A percentile compares a stretch with the other conserved stretches of the same genome.
Evolutionary conservation across 2,797 vertebrate species (phyloP).

Genomic region (Cirrhinus mrigala): DNA sequence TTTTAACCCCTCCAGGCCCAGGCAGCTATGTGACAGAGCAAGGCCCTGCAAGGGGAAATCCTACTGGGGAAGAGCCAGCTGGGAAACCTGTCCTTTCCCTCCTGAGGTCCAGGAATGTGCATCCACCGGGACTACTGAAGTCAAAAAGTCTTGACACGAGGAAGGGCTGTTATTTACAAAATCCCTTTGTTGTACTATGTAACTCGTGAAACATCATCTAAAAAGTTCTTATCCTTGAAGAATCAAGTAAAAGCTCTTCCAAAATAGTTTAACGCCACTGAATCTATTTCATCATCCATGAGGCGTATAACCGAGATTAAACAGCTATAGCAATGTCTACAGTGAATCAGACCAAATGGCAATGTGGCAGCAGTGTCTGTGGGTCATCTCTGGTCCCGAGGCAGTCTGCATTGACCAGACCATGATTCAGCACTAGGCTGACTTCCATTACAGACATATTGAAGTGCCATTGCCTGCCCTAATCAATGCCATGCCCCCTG

Average conservation of each 20-base stretch:
- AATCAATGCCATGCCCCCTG: slow-evolving; percentile 8
- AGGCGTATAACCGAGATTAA: not conserved
- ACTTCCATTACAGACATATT: slow-evolving; percentile 19
- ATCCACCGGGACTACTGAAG: not conserved
- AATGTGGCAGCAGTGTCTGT: slow-evolving; percentile 12
- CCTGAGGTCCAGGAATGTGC: slow-evolving; percentile 26
- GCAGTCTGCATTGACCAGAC: slow-evolving; percentile 27
- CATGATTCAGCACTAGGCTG: slow-evolving; percentile 3
- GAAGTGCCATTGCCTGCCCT: not conserved
- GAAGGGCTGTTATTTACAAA: not conserved
- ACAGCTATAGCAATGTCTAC: not conserved
- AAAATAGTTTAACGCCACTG: not conserved
- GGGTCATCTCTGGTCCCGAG: slow-evolving; percentile 42
- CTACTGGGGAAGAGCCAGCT: slow-evolving; percentile 65
- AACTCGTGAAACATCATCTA: not conserved
- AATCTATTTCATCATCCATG: not conserved
- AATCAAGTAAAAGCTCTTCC: not conserved
- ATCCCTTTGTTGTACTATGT: not conserved
- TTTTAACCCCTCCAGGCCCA: slow-evolving; percentile 67
- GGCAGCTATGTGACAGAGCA: slow-evolving; percentile 42
- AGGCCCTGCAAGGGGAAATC: slow-evolving; percentile 58
- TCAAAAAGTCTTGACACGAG: not conserved
- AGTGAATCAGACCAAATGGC: slow-evolving; percentile 54
- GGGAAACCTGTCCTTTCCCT: slow-evolving; percentile 37
- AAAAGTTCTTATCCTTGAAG: not conserved